These are phyloP conservation scores for Clanis bilineata DNA, from an alignment of 2,888 invertebrate genomes.

Conservation along the genomic window DNA sequence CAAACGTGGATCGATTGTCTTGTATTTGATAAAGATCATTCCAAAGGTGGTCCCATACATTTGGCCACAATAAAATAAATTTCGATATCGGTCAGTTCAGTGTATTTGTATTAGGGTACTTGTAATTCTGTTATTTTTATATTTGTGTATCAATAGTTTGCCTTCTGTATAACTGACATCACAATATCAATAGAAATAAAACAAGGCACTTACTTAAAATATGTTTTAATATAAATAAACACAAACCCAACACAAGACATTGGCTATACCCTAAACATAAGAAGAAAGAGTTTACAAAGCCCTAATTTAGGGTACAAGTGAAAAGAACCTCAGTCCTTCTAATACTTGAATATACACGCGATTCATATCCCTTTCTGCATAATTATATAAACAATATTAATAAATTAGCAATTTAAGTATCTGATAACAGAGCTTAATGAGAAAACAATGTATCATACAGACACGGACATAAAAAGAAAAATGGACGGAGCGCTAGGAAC, in stretches of 20 bases:
- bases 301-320: constrained; percentile 82
- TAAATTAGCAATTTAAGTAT: constrained; percentile 27
- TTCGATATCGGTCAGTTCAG: too few relatives aligned
- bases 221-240: constrained; percentile 80
- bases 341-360: constrained; percentile 67
- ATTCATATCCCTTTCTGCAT: constrained; percentile 38
- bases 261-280: constrained; percentile 67
- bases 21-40: too few relatives aligned
- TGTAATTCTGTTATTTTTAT: too few relatives aligned
- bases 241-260: constrained; percentile 80
- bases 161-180: too few relatives aligned
- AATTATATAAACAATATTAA: background rate
- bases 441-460: constrained; percentile 33
- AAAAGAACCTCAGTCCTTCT: constrained; percentile 79
- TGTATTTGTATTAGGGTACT: too few relatives aligned
- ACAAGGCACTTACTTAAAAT: constrained; percentile 59
- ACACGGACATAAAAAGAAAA: too few relatives aligned
- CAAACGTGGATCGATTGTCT: too few relatives aligned
- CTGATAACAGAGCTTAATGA: constrained; percentile 30
- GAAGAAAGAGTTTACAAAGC: constrained; percentile 75
- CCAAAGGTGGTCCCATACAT: too few relatives aligned
- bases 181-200: constrained; percentile 19
- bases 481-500: too few relatives aligned
- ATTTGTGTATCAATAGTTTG: too few relatives aligned
- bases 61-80: too few relatives aligned